Conservation (phyloP, 2,113 vertebrate species). For the Chaenogobius annularis region DNA sequence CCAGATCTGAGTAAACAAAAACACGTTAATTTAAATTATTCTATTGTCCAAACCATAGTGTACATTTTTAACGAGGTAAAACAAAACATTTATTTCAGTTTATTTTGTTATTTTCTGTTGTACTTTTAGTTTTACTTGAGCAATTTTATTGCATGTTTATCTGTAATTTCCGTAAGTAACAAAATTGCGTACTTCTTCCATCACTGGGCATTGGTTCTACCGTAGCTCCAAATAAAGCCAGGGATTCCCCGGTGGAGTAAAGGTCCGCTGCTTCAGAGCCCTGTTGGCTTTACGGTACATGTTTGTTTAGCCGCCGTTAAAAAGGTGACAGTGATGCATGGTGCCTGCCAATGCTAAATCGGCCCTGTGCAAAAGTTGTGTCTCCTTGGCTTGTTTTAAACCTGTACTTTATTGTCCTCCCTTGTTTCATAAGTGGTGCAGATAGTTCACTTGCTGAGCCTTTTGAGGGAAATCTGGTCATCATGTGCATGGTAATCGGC, state of each 20-base stretch:
- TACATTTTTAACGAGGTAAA: too few species aligned
- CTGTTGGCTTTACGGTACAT: conserved; percentile 25
- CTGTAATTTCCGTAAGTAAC: too few species aligned
- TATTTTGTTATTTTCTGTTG: too few species aligned
- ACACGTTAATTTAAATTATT: too few species aligned
- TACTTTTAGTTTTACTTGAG: too few species aligned
- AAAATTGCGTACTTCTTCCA: too few species aligned
- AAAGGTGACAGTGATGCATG: conserved; percentile 43
- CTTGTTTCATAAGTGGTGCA: conserved; percentile 44
- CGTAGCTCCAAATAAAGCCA: conserved; percentile 42
- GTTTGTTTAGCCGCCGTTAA: conserved; percentile 64
- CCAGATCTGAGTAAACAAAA: too few species aligned
- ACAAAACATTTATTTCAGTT: too few species aligned
- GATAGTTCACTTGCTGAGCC: conserved; percentile 40
- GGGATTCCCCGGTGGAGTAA: conserved; percentile 24
- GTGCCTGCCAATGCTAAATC: conserved; percentile 22
- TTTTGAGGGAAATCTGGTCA: conserved; percentile 56
- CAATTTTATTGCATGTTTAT: too few species aligned
- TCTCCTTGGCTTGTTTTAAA: conserved; percentile 32
- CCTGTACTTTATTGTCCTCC: conserved; percentile 42
- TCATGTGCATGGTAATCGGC: conserved; percentile 56
- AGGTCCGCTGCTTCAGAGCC: conserved; percentile 34
- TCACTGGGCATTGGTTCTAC: neutral
- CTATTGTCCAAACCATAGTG: too few species aligned
- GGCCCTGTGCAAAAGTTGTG: conserved; percentile 42